Percentiles rank a stretch among this genome's conserved stretches.
Conservation (phyloP, 2,113 vertebrate species). For the Sylvilagus bachmani region DNA sequence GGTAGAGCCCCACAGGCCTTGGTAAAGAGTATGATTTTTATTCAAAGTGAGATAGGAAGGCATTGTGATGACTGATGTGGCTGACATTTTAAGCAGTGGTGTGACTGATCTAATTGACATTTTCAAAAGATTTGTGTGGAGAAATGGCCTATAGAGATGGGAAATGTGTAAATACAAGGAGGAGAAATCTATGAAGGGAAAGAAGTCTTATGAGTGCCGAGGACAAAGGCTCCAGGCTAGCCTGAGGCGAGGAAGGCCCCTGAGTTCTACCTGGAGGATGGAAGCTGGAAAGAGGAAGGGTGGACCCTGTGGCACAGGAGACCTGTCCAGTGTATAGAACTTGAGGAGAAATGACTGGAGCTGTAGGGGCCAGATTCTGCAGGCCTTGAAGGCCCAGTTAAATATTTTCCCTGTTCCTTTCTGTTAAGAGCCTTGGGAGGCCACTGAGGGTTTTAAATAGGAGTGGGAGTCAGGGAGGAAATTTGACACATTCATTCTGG, state of each 20-base stretch:
- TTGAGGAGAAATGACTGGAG: neutral
- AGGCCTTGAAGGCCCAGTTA: neutral
- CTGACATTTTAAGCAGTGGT: neutral
- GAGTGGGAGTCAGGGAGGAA: neutral
- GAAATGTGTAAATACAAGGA: neutral
- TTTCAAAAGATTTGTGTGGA: constrained; percentile 34
- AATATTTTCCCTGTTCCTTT: neutral
- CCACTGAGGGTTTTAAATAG: neutral
- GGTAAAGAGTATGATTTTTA: neutral
- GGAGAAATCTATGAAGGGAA: neutral
- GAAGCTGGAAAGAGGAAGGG: neutral
- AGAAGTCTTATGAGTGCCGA: neutral
- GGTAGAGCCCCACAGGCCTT: neutral
- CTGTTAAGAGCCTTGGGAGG: neutral
- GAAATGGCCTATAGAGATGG: neutral
- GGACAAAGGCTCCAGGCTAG: neutral
- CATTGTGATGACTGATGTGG: neutral
- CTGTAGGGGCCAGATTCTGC: neutral
- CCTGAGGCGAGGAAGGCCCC: neutral
- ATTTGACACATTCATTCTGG: neutral
- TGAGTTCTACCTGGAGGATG: neutral
- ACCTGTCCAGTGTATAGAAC: neutral
- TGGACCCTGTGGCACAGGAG: neutral
- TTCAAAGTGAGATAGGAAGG: constrained; percentile 1
- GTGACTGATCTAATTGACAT: neutral